These are phyloP conservation scores for Prunella himalayana DNA, from an alignment of 2,113 vertebrate genomes.

Conservation along the genomic window DNA sequence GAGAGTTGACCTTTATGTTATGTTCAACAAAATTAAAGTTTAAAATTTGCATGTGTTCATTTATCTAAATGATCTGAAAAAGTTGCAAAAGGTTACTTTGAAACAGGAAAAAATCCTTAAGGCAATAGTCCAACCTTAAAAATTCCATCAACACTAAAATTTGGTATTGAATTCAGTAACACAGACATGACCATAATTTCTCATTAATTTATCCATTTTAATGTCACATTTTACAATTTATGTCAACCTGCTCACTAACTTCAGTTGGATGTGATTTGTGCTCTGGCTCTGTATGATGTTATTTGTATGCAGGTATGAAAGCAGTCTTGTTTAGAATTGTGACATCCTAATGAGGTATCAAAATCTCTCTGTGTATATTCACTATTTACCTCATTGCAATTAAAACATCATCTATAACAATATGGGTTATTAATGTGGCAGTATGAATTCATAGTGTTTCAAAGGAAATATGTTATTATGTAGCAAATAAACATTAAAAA, in stretches of 20 bases:
- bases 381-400: background rate
- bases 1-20: background rate
- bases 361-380: background rate
- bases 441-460: background rate
- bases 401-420: background rate
- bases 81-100: background rate
- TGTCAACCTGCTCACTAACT: background rate
- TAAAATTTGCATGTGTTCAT: background rate
- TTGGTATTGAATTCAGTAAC: background rate
- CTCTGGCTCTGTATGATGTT: background rate
- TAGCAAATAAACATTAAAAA: background rate
- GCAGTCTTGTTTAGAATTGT: background rate
- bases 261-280: background rate
- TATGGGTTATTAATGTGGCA: background rate
- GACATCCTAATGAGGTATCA: background rate
- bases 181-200: background rate
- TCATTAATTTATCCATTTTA: background rate
- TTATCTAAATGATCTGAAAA: background rate
- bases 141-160: background rate
- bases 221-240: background rate
- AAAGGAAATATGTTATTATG: background rate
- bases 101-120: background rate
- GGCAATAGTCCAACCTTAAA: background rate
- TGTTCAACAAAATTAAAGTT: background rate
- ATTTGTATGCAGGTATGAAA: background rate